Conservation (phyloP, 2,888 invertebrate genomes). For the Diarsia mendica region DNA sequence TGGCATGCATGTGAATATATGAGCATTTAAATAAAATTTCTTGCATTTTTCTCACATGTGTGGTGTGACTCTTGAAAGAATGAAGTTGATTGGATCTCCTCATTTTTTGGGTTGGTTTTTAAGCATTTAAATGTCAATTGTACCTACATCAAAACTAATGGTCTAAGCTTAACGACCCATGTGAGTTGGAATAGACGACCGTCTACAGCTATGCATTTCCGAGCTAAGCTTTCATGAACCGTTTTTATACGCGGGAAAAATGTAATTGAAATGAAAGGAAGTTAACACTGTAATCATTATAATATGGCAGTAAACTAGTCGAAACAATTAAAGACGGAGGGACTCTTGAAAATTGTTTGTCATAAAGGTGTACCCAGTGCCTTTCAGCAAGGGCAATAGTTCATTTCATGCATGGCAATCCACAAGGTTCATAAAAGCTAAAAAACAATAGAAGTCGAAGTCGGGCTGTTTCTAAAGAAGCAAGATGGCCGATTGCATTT, state of each 20-base stretch:
- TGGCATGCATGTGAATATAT: slow-evolving; percentile 15
- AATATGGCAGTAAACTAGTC: too few relatives aligned
- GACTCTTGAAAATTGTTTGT: not conserved
- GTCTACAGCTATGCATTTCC: not conserved
- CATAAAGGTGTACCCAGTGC: not conserved
- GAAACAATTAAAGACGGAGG: not conserved
- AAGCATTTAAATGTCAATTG: not conserved
- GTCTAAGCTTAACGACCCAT: too few relatives aligned
- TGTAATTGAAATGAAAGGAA: not conserved
- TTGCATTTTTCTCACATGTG: not conserved
- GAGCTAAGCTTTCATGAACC: not conserved
- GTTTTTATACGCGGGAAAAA: not conserved
- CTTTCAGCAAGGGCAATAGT: not conserved
- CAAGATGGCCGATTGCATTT: too few relatives aligned
- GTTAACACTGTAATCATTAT: not conserved
- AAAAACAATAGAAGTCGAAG: not conserved
- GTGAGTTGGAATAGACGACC: not conserved
- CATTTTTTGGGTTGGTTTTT: not conserved
- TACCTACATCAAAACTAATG: not conserved
- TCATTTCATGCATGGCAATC: not conserved
- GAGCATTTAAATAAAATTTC: slow-evolving; percentile 15
- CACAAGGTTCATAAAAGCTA: not conserved
- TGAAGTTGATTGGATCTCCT: not conserved
- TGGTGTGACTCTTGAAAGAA: not conserved
- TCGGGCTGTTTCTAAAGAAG: not conserved